Evolutionary conservation across 2,113 vertebrate genomes (phyloP), one percentile per base, ranked within the genome.

Genomic region (Elanus axillaris): DNA sequence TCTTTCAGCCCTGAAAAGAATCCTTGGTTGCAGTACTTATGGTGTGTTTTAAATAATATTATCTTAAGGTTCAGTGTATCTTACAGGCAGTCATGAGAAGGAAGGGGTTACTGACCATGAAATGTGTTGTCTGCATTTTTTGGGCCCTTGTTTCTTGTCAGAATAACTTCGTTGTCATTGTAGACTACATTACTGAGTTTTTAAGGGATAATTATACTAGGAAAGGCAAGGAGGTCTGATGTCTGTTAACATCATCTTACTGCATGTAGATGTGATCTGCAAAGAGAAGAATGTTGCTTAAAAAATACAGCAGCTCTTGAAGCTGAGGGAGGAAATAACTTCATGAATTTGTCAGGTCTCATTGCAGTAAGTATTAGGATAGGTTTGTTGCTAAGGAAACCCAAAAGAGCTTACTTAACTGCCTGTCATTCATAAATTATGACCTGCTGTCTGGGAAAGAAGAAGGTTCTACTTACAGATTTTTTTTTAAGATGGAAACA

Each of bases 351-450:
- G 58, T 90, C 86, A 32, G 64, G 34, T 87, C 58, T 96, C 2
- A 4, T 36, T 82, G 69, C 84, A 91, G 2, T 52, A 40, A 88
- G 55, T 63, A 75, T 81, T 78, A 56, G 47, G 60, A 74, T 87
- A 75, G 40, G 20, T 81, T 93, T 93, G 66, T 90, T 95, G 80
- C 87, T 86, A 93, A 42, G 92, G 77, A 91, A 90, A 88, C 56
- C 26, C 48, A 27, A 75, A 87, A 78, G 40, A 88, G 25, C 60
- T 85, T 82, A 71, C 68, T 79, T 87, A 93, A 72, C 13, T 81
- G 47, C 47, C 53, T 95, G 84, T 66, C 81, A 43, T 66, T 85
- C 84, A 78, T 59, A 87, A 94, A 93, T 64, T 36, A 91, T 45
- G 66, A 85, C 52, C 14, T 42, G 34, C 69, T 90, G 58, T 92